Conservation (phyloP, 2,888 invertebrate genomes). For the Agonum fuliginosum region DNA sequence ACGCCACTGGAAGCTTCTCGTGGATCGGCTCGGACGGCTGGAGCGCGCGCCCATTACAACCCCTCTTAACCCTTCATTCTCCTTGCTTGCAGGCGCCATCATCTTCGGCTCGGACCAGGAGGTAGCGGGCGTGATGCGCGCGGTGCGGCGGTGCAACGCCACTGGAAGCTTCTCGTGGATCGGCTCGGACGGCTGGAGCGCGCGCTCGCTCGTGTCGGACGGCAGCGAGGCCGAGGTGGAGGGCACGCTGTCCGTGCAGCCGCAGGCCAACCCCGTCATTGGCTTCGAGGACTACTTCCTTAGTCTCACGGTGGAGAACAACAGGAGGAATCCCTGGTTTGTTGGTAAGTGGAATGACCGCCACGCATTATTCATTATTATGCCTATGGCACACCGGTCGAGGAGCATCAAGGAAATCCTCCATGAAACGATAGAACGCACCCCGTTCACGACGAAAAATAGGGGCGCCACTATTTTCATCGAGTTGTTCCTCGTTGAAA, state of each 20-base stretch:
- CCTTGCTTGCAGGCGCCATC: slow-evolving; percentile 85
- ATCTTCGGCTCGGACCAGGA: slow-evolving; percentile 98
- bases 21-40: slow-evolving; percentile 99
- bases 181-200: slow-evolving; percentile 97
- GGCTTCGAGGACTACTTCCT: slow-evolving; percentile 94
- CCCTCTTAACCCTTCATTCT: too few relatives aligned
- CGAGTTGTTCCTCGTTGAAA: too few relatives aligned
- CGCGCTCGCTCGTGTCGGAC: slow-evolving; percentile 88
- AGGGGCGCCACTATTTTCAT: too few relatives aligned
- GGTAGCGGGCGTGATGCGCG: slow-evolving; percentile 96
- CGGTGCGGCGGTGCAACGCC: slow-evolving; percentile 89
- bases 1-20: slow-evolving; percentile 91
- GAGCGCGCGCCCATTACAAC: slow-evolving; percentile 93
- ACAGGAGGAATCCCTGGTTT: slow-evolving; percentile 97
- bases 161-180: slow-evolving; percentile 96
- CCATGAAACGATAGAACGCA: too few relatives aligned
- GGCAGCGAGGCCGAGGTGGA: slow-evolving; percentile 93
- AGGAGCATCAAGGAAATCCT: too few relatives aligned
- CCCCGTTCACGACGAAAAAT: too few relatives aligned
- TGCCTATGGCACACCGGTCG: background rate
- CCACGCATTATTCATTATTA: background rate
- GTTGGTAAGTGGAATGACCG: slow-evolving; percentile 79
- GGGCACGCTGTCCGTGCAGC: slow-evolving; percentile 96
- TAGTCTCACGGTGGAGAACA: slow-evolving; percentile 87
- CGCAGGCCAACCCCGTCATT: slow-evolving; percentile 90